Conservation (phyloP, 37 sponge, comb jelly and placozoan genomes). For the Cladorhizidae sp. region DNA sequence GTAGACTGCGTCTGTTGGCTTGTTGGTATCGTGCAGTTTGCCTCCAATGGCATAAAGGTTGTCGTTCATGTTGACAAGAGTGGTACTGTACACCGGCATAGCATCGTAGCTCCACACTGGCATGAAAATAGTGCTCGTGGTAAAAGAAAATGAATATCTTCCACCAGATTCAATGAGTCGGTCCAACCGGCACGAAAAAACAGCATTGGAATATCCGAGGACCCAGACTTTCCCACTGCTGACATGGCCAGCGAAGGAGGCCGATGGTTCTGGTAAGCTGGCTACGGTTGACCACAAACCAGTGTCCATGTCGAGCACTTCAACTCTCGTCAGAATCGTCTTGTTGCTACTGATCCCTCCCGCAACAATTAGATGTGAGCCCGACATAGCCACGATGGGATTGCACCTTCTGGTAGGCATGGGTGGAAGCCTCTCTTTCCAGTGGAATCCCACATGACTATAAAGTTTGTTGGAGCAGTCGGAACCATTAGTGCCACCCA, state of each 20-base stretch:
- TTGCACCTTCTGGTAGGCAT: conserved; percentile 3
- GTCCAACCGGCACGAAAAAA: neutral
- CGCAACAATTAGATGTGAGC: neutral
- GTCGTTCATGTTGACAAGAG: neutral
- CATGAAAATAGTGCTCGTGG: neutral
- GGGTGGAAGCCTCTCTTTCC: neutral
- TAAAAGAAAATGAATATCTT: neutral
- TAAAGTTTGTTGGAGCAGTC: neutral
- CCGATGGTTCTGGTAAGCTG: neutral
- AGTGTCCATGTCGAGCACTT: neutral
- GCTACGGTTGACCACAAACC: neutral
- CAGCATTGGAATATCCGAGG: neutral
- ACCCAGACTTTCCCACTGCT: neutral
- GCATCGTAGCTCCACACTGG: neutral
- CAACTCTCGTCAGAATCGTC: neutral
- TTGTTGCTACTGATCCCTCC: neutral
- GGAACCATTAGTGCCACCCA: neutral
- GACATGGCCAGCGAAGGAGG: neutral
- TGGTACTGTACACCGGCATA: neutral
- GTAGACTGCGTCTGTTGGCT: neutral
- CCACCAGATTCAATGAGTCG: neutral
- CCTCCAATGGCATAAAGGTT: conserved; percentile 12
- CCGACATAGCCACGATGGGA: neutral
- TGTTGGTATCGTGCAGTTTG: neutral
- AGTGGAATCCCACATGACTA: neutral